Evolutionary conservation across 2,888 invertebrate species (phyloP).

Genomic region (Drosophila maculinotata): DNA sequence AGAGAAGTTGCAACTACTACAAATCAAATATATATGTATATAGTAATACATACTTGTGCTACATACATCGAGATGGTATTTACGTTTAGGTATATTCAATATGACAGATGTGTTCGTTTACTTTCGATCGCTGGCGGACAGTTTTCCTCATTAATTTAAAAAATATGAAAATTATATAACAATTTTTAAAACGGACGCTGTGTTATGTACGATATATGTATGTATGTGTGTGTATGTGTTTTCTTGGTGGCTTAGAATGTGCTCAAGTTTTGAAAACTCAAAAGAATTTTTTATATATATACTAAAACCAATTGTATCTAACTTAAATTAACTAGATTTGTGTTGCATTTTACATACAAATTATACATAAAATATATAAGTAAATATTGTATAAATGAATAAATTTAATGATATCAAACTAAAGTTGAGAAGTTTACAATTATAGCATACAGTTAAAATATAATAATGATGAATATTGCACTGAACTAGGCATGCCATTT

Average conservation of each 20-base stretch:
- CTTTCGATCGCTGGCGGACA: conserved; percentile 68
- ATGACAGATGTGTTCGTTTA: conserved; percentile 77
- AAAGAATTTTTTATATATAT: conserved; percentile 30
- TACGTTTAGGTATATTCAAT: conserved; percentile 61
- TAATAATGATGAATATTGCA: conserved; percentile 68
- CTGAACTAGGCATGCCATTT: conserved; percentile 75
- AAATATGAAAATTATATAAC: conserved; percentile 66
- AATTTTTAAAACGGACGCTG: conserved; percentile 47
- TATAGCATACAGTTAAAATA: conserved; percentile 43
- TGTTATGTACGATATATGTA: conserved; percentile 38
- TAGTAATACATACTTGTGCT: conserved; percentile 44
- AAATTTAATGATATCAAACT: conserved; percentile 48
- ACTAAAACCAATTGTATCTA: conserved; percentile 68
- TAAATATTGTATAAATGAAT: conserved; percentile 37
- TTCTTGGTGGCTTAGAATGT: conserved; percentile 62
- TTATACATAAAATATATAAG: conserved; percentile 19
- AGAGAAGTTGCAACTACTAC: conserved; percentile 76
- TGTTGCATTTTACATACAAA: conserved; percentile 38
- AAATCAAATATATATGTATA: conserved; percentile 57
- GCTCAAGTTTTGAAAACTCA: conserved; percentile 63
- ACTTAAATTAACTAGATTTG: conserved; percentile 70
- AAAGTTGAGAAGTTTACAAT: conserved; percentile 51
- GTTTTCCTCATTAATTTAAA: conserved; percentile 43
- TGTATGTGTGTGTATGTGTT: conserved; percentile 30
- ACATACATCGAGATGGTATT: conserved; percentile 73